Base-by-base conservation (phyloP, 2,888 invertebrate species). In the Tholera decimalis region DNA sequence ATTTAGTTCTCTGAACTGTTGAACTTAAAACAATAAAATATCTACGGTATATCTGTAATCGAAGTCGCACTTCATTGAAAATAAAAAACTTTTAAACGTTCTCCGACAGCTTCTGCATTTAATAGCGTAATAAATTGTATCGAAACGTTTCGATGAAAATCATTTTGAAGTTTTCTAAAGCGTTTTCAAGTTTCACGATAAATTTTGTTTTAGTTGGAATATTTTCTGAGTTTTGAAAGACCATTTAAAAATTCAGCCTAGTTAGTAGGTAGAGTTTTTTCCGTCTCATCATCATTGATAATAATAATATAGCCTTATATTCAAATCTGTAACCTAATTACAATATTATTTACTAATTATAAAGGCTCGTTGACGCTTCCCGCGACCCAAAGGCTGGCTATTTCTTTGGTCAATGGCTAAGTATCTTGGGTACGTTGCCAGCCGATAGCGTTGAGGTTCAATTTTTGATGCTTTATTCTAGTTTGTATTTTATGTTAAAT, bases 41-140 rank as follows among this genome's bases (percentile, higher is more conserved):
- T 11, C 24, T 37, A 69, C 37, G 22, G 13, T 35, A 41, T 37
- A 9, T 13, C 30, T 73, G 54, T 61, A 63, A 71, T 50, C 49
- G 33, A 66, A 61, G 26, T 54, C 3, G 11, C 24, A 56, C 33
- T 75, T 57, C 33, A 56, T 18, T 41, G n/a, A 47, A 58, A 69
- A 57, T 58, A 51, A 59, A n/a, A 70, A 79, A 69, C 39, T 62
- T 67, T 55, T 47, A 47, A 66, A 28, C 22, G 28, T 37, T 66
- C 35, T 56, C 58, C 26, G 55, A 70, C 33, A 60, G 44, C 50
- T 50, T 51, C 69, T 79, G 79, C 54, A 64, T 59, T 74, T 76
- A 61, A 79, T 74, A 46, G 69, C 44, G 47, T 65, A 55, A 79
- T 76, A 64, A 76, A 76, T 76, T 79, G 75, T 61, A 69, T 61